A percentile compares a stretch with the other conserved stretches of the same genome.
phyloP scores from a whole-genome alignment of 2,797 vertebrate species.

The Amphiprion clarkii region DNA sequence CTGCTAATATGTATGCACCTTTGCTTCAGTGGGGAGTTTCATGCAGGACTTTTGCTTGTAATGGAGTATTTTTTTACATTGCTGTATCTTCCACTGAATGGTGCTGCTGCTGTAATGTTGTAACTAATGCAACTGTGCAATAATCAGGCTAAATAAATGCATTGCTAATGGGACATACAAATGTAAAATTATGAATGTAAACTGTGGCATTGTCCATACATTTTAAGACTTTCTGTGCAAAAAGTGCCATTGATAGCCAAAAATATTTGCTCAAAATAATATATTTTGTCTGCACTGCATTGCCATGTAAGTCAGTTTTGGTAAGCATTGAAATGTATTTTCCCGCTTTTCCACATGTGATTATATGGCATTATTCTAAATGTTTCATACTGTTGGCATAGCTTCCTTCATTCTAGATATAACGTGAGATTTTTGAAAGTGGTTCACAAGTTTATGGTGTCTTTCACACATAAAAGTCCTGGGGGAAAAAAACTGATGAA shows the following conservation, averaged over 20 bases:
- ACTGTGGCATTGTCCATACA: neutral
- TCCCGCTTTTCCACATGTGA: neutral
- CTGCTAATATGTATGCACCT: no score
- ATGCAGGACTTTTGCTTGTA: no score
- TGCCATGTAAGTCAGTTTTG: neutral
- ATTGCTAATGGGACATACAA: conserved; percentile 28
- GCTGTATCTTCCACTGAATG: no score
- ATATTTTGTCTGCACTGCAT: no score
- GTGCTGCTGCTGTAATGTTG: neutral
- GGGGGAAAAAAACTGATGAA: neutral
- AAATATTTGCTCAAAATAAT: no score
- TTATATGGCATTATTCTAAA: no score
- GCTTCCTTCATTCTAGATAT: neutral
- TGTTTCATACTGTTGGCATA: neutral
- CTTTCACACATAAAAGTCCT: neutral
- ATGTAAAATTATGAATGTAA: conserved; percentile 8
- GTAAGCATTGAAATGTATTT: neutral
- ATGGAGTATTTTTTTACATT: no score
- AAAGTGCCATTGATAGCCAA: no score
- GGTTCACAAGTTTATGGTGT: neutral
- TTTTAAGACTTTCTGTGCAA: neutral
- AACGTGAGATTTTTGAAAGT: neutral
- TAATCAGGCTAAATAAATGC: conserved; percentile 22
- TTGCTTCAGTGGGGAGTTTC: no score
- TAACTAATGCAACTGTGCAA: neutral